phyloP scores from a whole-genome alignment of 2,888 invertebrate genomes.

The Acronicta psi region DNA sequence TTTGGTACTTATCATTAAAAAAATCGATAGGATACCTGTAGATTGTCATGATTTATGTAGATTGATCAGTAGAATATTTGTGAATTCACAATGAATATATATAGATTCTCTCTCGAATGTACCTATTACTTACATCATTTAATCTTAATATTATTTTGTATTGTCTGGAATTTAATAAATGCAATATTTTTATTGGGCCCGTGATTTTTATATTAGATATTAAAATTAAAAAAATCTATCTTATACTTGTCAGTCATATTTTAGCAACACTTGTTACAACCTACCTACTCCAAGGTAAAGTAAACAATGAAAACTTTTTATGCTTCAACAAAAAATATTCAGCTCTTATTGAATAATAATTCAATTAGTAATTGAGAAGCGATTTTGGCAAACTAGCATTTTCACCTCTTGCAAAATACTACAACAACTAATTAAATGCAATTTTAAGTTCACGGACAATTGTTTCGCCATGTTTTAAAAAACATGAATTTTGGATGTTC shows the following conservation, averaged over 20 bases:
- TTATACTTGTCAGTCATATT: neutral
- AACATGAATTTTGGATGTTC: slow-evolving; percentile 2
- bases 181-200: no score
- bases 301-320: neutral
- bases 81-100: no score
- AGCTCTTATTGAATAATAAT: slow-evolving; percentile 9
- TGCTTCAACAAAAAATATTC: neutral
- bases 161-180: no score
- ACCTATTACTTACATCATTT: no score
- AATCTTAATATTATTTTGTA: no score
- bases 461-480: slow-evolving; percentile 22
- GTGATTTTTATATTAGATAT: no score
- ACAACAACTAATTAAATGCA: slow-evolving; percentile 32
- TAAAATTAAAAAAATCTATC: neutral
- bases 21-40: no score
- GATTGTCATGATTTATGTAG: no score
- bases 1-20: no score
- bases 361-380: slow-evolving; percentile 8
- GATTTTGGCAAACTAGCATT: slow-evolving; percentile 28
- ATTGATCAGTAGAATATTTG: no score
- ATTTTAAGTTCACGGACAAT: slow-evolving; percentile 40
- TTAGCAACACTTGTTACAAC: neutral
- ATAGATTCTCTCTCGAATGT: no score
- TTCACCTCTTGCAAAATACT: slow-evolving; percentile 32
- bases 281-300: neutral